Percentiles rank a stretch among this genome's conserved stretches.
Evolutionary conservation across 2,797 vertebrate species (phyloP).

Genomic region (Hemibagrus guttatus): DNA sequence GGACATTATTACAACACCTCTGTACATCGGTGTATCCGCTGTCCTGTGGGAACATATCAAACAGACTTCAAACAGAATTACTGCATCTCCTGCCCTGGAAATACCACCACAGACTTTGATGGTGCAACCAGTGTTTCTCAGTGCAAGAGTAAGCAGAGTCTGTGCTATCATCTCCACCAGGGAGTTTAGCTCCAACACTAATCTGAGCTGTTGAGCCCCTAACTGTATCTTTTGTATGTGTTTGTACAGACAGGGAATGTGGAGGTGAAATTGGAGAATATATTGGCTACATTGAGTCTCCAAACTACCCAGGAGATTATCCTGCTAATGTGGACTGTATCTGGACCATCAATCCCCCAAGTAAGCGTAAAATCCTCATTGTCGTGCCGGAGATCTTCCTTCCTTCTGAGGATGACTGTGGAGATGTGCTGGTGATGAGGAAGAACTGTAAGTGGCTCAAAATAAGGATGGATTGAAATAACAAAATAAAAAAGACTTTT

Average conservation of each 20-base stretch:
- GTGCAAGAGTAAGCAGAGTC: constrained; percentile 89
- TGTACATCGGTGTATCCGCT: constrained; percentile 94
- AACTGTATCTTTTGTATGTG: constrained; percentile 31
- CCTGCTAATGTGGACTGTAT: constrained; percentile 92
- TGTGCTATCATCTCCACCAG: background rate
- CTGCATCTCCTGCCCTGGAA: constrained; percentile 93
- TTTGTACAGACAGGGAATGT: constrained; percentile 85
- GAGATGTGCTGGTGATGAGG: constrained; percentile 97
- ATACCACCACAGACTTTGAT: constrained; percentile 96
- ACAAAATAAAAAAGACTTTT: background rate
- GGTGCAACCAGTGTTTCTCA: constrained; percentile 94
- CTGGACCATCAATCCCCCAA: constrained; percentile 98
- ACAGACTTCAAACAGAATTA: constrained; percentile 96
- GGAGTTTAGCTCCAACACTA: background rate
- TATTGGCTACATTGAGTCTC: constrained; percentile 97
- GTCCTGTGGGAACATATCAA: constrained; percentile 91
- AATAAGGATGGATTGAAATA: too few relatives aligned
- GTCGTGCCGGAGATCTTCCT: constrained; percentile 98
- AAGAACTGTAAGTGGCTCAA: constrained; percentile 90
- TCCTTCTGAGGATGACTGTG: constrained; percentile 96
- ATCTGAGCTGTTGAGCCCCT: background rate
- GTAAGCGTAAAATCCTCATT: constrained; percentile 96
- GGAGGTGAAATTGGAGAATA: constrained; percentile 96
- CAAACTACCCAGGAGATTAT: constrained; percentile 98
- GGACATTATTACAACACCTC: constrained; percentile 96